A percentile compares a stretch with the other conserved stretches of the same genome.
Conservation (phyloP, 2,888 invertebrate species). For the Pyrgus malvae region DNA sequence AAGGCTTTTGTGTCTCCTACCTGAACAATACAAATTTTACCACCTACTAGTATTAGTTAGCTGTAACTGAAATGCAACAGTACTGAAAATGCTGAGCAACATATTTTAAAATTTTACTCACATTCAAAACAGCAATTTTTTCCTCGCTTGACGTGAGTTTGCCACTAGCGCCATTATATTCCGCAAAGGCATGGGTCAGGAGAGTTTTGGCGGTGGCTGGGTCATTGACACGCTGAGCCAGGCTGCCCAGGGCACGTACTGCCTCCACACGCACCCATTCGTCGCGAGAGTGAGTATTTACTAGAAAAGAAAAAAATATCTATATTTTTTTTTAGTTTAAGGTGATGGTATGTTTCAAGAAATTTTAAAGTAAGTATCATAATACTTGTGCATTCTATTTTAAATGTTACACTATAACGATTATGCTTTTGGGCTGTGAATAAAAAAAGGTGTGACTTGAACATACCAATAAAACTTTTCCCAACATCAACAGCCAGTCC, state of each 20-base stretch:
- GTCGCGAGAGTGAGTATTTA: conserved; percentile 93
- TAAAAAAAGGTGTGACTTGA: neutral
- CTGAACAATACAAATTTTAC: too few species aligned
- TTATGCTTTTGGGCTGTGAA: neutral
- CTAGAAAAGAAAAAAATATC: too few species aligned
- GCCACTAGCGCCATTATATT: conserved; percentile 94
- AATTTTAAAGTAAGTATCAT: too few species aligned
- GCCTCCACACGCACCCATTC: conserved; percentile 89
- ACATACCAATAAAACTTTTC: conserved; percentile 88
- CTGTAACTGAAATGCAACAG: too few species aligned
- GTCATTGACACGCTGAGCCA: conserved; percentile 87
- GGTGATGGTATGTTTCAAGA: too few species aligned
- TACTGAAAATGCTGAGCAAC: too few species aligned
- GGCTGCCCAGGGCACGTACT: conserved; percentile 85
- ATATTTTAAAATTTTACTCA: conserved; percentile 8
- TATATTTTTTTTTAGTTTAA: too few species aligned
- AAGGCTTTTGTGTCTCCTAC: too few species aligned
- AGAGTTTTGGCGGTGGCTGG: conserved; percentile 85
- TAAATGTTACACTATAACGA: neutral
- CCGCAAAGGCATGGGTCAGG: conserved; percentile 87
- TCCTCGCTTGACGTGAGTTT: conserved; percentile 94
- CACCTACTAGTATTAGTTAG: too few species aligned
- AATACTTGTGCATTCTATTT: too few species aligned
- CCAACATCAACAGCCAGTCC: conserved; percentile 89
- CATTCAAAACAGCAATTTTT: conserved; percentile 90